These are phyloP conservation scores for Athalia cordata DNA, from an alignment of 2,888 invertebrate genomes.

Conservation along the genomic window DNA sequence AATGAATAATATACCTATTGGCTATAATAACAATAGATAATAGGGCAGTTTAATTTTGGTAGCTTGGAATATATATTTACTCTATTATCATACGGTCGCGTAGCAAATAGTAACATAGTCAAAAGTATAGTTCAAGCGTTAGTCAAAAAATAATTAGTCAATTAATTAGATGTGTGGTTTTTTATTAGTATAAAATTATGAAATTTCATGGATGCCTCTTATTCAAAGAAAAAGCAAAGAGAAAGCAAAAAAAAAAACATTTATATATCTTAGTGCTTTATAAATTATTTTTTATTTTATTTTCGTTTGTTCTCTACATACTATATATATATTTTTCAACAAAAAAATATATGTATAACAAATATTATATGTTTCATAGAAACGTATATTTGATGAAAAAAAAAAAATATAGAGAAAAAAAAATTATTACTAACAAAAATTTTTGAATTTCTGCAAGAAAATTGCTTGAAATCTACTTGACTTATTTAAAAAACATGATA, in stretches of 20 bases:
- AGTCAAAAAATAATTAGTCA: slow-evolving; percentile 58
- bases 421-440: slow-evolving; percentile 13
- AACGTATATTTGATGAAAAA: not conserved
- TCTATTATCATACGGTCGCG: slow-evolving; percentile 48
- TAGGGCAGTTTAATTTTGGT: slow-evolving; percentile 45
- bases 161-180: slow-evolving; percentile 72
- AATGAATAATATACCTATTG: slow-evolving; percentile 24
- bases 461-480: not conserved
- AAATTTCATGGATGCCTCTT: slow-evolving; percentile 73
- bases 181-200: slow-evolving; percentile 73
- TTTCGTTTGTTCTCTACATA: slow-evolving; percentile 53
- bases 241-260: slow-evolving; percentile 25
- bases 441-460: slow-evolving; percentile 43
- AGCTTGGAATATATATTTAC: slow-evolving; percentile 32
- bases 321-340: slow-evolving; percentile 45
- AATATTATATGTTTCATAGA: slow-evolving; percentile 41
- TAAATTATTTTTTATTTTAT: slow-evolving; percentile 49
- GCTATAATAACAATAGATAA: slow-evolving; percentile 41
- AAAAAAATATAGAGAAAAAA: slow-evolving; percentile 13
- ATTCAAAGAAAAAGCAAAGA: no score
- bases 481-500: not conserved
- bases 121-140: slow-evolving; percentile 44
- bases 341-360: slow-evolving; percentile 5
- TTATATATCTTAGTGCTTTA: slow-evolving; percentile 25
- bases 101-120: slow-evolving; percentile 57